Evolutionary conservation across 2,113 vertebrate genomes (phyloP), one percentile per base, ranked within the genome.

Genomic region (Lutjanus erythropterus): DNA sequence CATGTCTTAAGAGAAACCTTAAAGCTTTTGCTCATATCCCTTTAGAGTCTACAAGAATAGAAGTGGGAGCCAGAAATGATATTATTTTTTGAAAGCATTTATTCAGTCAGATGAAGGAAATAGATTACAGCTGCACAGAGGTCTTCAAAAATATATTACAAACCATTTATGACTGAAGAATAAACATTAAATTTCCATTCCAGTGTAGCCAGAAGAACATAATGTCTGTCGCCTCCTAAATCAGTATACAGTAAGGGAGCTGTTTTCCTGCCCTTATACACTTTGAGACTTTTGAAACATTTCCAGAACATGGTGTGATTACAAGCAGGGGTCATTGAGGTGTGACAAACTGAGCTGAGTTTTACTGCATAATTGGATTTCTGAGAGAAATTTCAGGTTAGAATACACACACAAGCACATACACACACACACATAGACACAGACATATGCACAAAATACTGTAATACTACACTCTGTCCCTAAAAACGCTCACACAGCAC

Each of bases 221-320:
- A 29, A 41, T 42, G 35, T 61, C 35, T 52, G 46, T 61, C 55
- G 31, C 14, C 37, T 47, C 18, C 27, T 29, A 9, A 33, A 53
- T 10, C 23, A 15, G 25, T 41, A 14, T 35, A 41, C 5, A 31
- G 9, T 18, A 15, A 60, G 9, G 44, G 6, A 35, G 27, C 8
- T 61, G 21, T 50, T 55, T 52, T 56, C 23, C 25, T 77, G 23
- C 23, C 3, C n/a, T 65, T 16, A 16, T 19, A 11, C 29, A 69
- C n/a, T 15, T 44, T 56, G 4, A 3, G 67, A 72, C 27, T 31
- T 78, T 77, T 72, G 65, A 50, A 52, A 80, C 71, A n/a, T 75
- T 64, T 59, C 42, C 65, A 75, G 27, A 49, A 62, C 49, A 25
- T n/a, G 41, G 49, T 75, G 65, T 50, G 59, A 78, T 73, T 78